Base-by-base conservation (phyloP, 1,140 invertebrate genomes). In the Papilio machaon region DNA sequence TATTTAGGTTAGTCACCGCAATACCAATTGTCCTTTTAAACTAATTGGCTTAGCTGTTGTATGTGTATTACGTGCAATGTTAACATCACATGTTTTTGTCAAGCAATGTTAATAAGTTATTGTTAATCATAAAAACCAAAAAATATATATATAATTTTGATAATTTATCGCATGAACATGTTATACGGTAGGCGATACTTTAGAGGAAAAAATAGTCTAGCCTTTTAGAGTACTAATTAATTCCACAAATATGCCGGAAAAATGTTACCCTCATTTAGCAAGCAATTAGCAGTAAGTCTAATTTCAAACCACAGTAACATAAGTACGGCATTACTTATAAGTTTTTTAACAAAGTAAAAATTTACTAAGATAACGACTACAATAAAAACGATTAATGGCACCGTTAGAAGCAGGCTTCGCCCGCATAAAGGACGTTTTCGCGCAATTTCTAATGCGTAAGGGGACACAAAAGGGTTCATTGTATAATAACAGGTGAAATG, bases 1-100 rank as follows among this genome's bases (percentile, higher is more conserved):
- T 92, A 93, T 93, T 92, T 92, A 89, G 91, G 91, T 93, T 93
- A 94, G 88, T 94, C 92, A 93, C 93, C 90, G 91, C 91, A 85
- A 92, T 93, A 89, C 91, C 91, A 78, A 85, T 86, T 91, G 88
- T 87, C 86, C 90, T 92, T 92, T 90, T 85, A 91, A 92, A 92
- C 89, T 90, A 90, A 92, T 91, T 90, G 90, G 88, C 89, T 87
- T 82, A 67, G 81, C 81, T 86, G 86, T 86, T 86, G 83, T 86
- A 81, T 82, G 75, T 80, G 60, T 83, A 84, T 85, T 79, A 80
- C 84, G 80, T 79, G 85, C 60, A 79, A 49, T n/a, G 38, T 70
- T 35, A 35, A 70, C 30, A 64, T 70, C 30, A 46, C 38, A n/a
- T 11, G 73, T 35, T 73, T 73, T 38, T 11, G 19, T 23, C 17